Base-by-base conservation (phyloP, 2,888 invertebrate genomes). In the Xylocampa areola region DNA sequence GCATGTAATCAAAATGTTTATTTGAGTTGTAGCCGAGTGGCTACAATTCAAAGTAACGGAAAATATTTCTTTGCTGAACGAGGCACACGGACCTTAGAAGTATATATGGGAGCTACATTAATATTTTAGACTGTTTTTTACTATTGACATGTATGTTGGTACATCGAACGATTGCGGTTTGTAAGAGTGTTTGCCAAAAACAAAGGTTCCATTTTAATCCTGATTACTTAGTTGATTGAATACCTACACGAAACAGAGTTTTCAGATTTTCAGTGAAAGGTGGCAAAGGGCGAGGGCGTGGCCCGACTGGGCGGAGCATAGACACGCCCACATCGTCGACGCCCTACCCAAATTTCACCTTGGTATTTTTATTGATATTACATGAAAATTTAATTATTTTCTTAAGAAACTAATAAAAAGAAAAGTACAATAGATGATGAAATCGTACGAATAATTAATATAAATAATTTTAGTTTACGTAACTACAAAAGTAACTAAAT, bases 281-380 rank as follows among this genome's bases (percentile, higher is more conserved):
- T 90, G 84, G 88, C 81, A 85, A 92, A 92, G 92, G 93, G 92
- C 92, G 90, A 89, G 86, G 94, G 93, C 91, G 92, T 87, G 86
- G 76, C 84, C 78, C 71, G 70, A 82, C 79, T 91, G 92, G 93
- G 93, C 92, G 94, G 92, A 84, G 92, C 89, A 55, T 77, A 59
- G 87, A 84, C 92, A 91, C 93, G 92, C 93, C 93, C 86, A 87
- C 86, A 64, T 77, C 77, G 82, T 85, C 84, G 86, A 90, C 91
- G 92, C 93, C 93, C 90, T 89, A 80, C 81, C 87, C 82, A 81
- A 86, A 88, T 85, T 86, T 85, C 80, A 82, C 84, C 82, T 84
- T 84, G 53, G 79, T 32, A 49, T 58, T 80, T 84, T 85, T 82
- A 82, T 85, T 83, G 79, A 82, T 78, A 70, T 74, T 51, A 69